These are phyloP conservation scores for Ciconia nigra DNA, from an alignment of 2,797 vertebrate genomes.

Conservation along the genomic window DNA sequence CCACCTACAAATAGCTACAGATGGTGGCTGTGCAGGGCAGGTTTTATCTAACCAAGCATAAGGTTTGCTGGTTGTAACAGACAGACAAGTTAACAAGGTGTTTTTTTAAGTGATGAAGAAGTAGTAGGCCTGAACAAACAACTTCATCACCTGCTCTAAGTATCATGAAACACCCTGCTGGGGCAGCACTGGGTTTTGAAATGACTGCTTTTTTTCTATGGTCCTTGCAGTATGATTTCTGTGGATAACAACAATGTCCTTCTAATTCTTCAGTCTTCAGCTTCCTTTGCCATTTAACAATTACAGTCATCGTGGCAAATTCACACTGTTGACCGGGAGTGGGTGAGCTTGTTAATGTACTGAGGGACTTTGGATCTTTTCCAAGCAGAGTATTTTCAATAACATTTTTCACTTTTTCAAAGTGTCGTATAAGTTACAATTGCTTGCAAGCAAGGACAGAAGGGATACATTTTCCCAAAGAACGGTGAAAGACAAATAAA, in stretches of 20 bases:
- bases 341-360: not conserved
- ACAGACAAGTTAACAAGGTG: not conserved
- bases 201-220: not conserved
- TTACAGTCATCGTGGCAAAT: not conserved
- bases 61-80: not conserved
- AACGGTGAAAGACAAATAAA: not conserved
- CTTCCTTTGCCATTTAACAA: not conserved
- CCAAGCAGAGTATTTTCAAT: not conserved
- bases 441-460: not conserved
- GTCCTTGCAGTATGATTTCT: not conserved
- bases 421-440: not conserved
- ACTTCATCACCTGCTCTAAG: not conserved
- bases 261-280: not conserved
- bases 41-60: not conserved
- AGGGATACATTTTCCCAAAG: not conserved
- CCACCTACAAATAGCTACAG: not conserved
- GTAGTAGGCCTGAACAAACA: not conserved
- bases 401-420: not conserved
- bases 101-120: not conserved
- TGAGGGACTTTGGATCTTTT: not conserved
- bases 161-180: not conserved
- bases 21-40: not conserved
- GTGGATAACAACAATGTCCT: not conserved
- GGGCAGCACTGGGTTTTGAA: not conserved
- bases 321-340: not conserved